A percentile compares a stretch with the other conserved stretches of the same genome.
These are phyloP conservation scores for Leptinotarsa juncta DNA, from an alignment of 2,888 invertebrate genomes.

Conservation along the genomic window DNA sequence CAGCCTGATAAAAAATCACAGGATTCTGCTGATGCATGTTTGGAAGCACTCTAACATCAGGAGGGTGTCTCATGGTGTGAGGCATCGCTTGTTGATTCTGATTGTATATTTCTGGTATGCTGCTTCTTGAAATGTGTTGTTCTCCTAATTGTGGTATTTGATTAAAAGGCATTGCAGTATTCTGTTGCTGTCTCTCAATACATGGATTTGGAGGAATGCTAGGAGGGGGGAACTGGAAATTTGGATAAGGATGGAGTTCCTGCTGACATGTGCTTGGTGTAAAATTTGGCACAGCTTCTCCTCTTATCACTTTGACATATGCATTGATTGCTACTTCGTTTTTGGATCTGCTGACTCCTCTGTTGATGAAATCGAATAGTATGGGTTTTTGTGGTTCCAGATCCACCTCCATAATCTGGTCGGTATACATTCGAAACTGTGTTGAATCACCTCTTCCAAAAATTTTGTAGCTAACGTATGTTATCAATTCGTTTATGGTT, in stretches of 20 bases:
- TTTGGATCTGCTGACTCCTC: background rate
- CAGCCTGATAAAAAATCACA: background rate
- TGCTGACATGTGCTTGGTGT: background rate
- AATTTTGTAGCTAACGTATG: constrained; percentile 26
- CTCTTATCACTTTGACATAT: constrained; percentile 4
- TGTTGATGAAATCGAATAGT: constrained; percentile 6
- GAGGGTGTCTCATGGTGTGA: background rate
- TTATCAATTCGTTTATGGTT: constrained; percentile 22
- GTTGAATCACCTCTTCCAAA: constrained; percentile 12
- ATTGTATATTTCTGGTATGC: background rate
- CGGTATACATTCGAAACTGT: constrained; percentile 21
- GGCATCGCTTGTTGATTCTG: background rate
- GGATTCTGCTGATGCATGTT: background rate
- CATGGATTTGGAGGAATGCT: background rate
- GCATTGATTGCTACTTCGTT: background rate
- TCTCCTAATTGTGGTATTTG: background rate
- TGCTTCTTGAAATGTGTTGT: background rate
- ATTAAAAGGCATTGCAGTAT: background rate
- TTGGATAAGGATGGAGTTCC: background rate
- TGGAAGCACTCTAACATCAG: background rate
- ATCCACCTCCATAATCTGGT: constrained; percentile 30
- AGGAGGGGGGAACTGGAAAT: background rate
- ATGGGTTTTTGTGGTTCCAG: constrained; percentile 28
- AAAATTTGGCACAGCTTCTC: background rate
- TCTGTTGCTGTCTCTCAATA: background rate